Percentiles rank a stretch among this genome's conserved stretches.
Evolutionary conservation across 2,113 vertebrate species (phyloP).

Genomic region (Neolamprologus falcicula): DNA sequence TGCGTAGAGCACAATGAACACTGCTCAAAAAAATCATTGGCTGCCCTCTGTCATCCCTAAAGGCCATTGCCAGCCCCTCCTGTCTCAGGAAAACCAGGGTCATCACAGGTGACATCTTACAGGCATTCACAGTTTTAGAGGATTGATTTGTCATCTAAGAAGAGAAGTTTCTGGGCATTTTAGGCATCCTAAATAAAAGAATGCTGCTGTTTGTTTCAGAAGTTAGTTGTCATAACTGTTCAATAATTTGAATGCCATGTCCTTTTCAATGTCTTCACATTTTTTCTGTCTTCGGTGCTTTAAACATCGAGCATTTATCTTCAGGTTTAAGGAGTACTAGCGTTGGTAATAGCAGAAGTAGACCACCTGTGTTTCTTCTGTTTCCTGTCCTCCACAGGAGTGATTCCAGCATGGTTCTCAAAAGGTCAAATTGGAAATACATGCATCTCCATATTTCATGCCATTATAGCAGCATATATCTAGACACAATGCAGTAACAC

Average conservation of each 20-base stretch:
- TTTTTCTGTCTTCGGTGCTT: not conserved
- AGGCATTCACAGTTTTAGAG: not conserved
- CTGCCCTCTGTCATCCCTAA: not conserved
- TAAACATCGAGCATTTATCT: not conserved
- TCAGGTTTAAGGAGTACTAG: not conserved
- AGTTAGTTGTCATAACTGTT: not conserved
- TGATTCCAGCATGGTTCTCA: not conserved
- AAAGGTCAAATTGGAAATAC: not conserved
- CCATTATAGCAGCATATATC: not conserved
- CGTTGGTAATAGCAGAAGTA: not conserved
- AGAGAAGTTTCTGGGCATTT: not conserved
- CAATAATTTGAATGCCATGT: not conserved
- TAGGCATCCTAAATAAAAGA: not conserved
- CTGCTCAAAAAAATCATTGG: not conserved
- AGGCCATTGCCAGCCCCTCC: not conserved
- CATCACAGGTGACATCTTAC: not conserved
- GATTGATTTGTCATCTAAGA: not conserved
- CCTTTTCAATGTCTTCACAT: not conserved
- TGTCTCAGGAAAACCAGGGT: not conserved
- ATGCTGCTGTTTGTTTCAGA: not conserved
- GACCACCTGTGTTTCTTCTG: not conserved
- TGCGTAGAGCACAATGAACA: not conserved
- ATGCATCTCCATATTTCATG: not conserved
- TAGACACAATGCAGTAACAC: not conserved
- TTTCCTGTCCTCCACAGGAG: not conserved